These are phyloP conservation scores for Neuroterus valhalla DNA, from an alignment of 1,140 invertebrate species.

Conservation along the genomic window DNA sequence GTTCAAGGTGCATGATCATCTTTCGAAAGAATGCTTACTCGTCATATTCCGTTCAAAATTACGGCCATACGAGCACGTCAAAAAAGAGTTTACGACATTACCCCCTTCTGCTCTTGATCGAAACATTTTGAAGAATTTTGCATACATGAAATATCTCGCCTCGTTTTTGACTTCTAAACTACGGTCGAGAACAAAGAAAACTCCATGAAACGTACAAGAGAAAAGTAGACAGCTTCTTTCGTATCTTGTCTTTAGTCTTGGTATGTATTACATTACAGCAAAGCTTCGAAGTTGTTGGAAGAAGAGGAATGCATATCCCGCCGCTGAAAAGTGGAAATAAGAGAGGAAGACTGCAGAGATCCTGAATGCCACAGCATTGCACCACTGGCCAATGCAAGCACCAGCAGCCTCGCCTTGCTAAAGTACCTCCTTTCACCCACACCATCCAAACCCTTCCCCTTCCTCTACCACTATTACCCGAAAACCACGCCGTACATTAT, in stretches of 20 bases:
- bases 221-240: slow-evolving; percentile 4
- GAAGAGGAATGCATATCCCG: slow-evolving; percentile 3
- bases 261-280: background rate
- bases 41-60: no score
- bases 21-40: no score
- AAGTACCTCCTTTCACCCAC: slow-evolving; percentile 18
- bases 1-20: no score
- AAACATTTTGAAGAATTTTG: background rate
- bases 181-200: slow-evolving; percentile 3
- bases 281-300: slow-evolving; percentile 10
- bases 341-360: background rate
- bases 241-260: background rate
- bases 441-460: background rate
- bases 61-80: no score
- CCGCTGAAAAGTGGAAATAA: background rate
- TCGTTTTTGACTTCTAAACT: slow-evolving; percentile 1
- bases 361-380: slow-evolving; percentile 20
- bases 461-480: background rate
- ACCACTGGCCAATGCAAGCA: slow-evolving; percentile 39
- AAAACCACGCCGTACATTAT: slow-evolving; percentile 51
- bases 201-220: slow-evolving; percentile 12
- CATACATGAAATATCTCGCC: background rate
- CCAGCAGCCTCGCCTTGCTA: slow-evolving; percentile 34
- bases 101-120: no score
- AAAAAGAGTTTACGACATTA: no score